phyloP scores from a whole-genome alignment of 37 sponge, comb jelly and placozoan species.

The Chondrosia reniformis region DNA sequence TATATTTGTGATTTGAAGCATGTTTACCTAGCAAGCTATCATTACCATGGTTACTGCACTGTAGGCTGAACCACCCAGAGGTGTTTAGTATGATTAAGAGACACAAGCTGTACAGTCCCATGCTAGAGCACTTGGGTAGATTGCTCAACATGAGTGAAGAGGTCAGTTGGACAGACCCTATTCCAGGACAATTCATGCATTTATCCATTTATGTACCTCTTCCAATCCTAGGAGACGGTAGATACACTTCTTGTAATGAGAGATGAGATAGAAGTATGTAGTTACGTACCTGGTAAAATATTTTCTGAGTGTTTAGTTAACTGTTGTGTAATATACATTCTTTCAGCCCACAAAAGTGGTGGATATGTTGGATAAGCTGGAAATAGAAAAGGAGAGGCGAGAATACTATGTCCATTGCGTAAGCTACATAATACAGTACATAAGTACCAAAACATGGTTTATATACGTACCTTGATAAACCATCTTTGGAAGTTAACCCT shows the following conservation, averaged over 20 bases:
- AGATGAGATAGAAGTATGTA: neutral
- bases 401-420: neutral
- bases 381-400: neutral
- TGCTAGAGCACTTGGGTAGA: conserved; percentile 63
- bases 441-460: no score
- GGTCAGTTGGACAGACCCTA: conserved; percentile 12
- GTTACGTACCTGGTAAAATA: neutral
- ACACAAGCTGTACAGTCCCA: conserved; percentile 68
- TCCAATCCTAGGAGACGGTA: neutral
- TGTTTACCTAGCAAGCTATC: no score
- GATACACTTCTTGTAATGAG: neutral
- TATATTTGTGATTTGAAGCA: no score
- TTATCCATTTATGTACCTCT: neutral
- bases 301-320: neutral
- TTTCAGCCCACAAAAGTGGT: no score
- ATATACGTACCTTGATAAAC: no score
- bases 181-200: conserved; percentile 25
- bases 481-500: no score
- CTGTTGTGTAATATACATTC: no score
- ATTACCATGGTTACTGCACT: neutral
- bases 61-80: conserved; percentile 64
- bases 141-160: conserved; percentile 37
- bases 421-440: no score
- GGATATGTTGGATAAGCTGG: neutral
- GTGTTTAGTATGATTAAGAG: conserved; percentile 86